Evolutionary conservation across 1,140 invertebrate species (phyloP), one percentile per base, ranked within the genome.

Genomic region (Oncopeltus fasciatus): DNA sequence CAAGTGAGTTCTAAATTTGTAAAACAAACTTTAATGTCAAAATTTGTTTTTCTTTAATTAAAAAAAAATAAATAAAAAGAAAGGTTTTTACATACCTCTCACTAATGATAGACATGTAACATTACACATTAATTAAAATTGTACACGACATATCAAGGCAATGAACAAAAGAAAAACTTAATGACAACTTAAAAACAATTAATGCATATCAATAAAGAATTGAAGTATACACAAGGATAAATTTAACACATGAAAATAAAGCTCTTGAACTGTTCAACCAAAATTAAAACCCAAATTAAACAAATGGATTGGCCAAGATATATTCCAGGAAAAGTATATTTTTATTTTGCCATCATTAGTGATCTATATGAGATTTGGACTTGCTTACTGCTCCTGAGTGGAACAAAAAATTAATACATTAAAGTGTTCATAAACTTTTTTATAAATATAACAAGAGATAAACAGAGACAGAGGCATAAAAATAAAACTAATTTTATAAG

Each of bases 41-140:
- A 3, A 24, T 53, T 24, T 53, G 21, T 53, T 53, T 53, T 53
- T 12, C 44, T 43, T 51, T 49, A 51, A 43, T 61, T 61, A 51
- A 61, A 43, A 51, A n/a, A n/a, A n/a, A n/a, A n/a, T n/a, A n/a
- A 51, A 61, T n/a, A 43, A 24, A 44, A 60, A 60, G 58, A 60
- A 60, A 60, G 58, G 58, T 60, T 60, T 63, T 44, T 46, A 44
- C 28, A 31, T 43, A 44, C 29, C 62, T 44, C 46, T 61, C 59
- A 61, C 59, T 61, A 61, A 61, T 43, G 59, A 53, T 38, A 62
- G 61, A 62, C 61, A 62, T 57, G 49, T 46, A 62, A 62, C 49
- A 62, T 62, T 46, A 38, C n/a, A 43, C 60, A 49, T 24, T 53
- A 24, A 53, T 53, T 53, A 53, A 53, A 53, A 53, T 24, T 53